Evolutionary conservation across 2,113 vertebrate genomes (phyloP).

Genomic region (Tragulus kanchil): DNA sequence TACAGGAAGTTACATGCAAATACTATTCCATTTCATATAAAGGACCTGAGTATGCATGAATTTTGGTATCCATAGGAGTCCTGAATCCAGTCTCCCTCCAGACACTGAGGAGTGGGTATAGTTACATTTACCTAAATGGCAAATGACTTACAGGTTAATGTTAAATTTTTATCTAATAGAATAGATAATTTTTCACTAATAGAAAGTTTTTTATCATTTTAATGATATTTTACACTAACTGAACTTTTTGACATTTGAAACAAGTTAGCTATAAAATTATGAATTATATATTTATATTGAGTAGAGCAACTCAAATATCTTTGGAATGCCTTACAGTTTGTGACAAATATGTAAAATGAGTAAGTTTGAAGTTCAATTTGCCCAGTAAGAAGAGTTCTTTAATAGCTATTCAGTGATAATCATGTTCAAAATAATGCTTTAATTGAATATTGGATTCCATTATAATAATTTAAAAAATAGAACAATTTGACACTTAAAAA

Average conservation of each 20-base stretch:
- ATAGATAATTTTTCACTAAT: not conserved
- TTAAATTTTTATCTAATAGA: not conserved
- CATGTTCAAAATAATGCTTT: constrained; percentile 28
- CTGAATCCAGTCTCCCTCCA: not conserved
- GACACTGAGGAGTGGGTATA: not conserved
- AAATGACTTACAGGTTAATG: not conserved
- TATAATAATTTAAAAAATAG: constrained; percentile 54
- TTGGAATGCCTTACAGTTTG: not conserved
- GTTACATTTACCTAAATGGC: not conserved
- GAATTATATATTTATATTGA: not conserved
- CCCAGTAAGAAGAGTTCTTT: constrained; percentile 7
- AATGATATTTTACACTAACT: not conserved
- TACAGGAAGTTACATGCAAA: not conserved
- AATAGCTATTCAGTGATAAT: not conserved
- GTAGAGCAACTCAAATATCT: not conserved
- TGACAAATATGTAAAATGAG: not conserved
- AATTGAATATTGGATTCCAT: not conserved
- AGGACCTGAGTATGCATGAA: not conserved
- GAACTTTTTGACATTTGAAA: not conserved
- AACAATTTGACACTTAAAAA: constrained; percentile 27
- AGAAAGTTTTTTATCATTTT: not conserved
- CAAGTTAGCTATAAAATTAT: not conserved
- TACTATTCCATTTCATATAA: not conserved
- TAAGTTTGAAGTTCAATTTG: not conserved
- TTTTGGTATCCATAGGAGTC: not conserved